Conservation (phyloP, 2,113 vertebrate genomes). For the Chrysochloris asiatica region DNA sequence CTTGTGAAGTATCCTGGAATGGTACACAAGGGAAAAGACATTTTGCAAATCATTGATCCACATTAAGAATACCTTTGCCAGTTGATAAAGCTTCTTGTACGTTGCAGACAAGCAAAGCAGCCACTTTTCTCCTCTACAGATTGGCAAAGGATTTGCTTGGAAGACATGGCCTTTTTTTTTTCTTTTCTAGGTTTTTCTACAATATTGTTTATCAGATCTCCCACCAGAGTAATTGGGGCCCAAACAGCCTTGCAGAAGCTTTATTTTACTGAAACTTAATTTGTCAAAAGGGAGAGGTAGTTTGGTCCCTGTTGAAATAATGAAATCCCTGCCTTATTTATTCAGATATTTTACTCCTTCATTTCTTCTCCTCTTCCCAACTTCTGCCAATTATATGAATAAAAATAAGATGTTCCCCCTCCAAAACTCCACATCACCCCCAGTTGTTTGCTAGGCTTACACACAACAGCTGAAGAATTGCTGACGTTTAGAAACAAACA, state of each 20-base stretch:
- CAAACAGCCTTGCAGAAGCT: neutral
- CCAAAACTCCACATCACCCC: neutral
- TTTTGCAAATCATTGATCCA: slow-evolving; percentile 42
- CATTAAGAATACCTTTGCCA: neutral
- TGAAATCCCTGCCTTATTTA: neutral
- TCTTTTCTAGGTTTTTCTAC: neutral
- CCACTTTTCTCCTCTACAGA: neutral
- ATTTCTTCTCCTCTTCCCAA: neutral
- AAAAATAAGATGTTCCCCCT: neutral
- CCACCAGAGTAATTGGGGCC: neutral
- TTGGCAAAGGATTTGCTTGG: neutral
- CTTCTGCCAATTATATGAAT: neutral
- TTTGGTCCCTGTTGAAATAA: neutral
- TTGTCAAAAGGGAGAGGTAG: neutral
- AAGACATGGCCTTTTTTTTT: neutral
- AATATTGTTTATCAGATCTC: neutral
- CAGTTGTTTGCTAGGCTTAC: neutral
- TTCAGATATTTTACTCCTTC: neutral
- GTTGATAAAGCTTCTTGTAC: neutral
- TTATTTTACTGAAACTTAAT: neutral
- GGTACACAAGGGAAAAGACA: neutral
- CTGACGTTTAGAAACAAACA: neutral
- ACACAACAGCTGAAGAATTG: neutral
- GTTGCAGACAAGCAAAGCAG: neutral
- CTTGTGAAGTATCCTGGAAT: neutral